Conservation (phyloP, 2,113 vertebrate species). For the Myiozetetes cayanensis region DNA sequence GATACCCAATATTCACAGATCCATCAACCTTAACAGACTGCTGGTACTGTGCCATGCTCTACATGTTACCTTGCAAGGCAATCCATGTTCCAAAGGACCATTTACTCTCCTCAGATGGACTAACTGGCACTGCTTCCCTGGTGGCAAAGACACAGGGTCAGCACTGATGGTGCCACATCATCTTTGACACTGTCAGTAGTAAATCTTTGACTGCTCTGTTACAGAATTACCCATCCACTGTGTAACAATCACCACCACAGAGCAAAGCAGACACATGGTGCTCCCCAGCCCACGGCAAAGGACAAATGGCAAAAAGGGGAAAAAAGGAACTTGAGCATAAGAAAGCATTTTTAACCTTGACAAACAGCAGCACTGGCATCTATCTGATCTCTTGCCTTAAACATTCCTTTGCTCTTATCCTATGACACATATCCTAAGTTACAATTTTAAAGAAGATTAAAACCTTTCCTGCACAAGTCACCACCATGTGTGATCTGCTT, state of each 20-base stretch:
- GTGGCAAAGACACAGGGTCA: neutral
- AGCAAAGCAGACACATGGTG: neutral
- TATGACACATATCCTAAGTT: neutral
- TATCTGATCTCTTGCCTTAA: neutral
- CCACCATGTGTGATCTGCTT: neutral
- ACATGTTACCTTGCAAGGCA: rapidly evolving
- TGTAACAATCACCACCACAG: neutral
- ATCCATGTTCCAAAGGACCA: neutral
- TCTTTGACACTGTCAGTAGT: neutral
- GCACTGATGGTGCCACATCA: neutral
- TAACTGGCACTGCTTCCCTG: neutral
- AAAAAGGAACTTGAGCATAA: neutral
- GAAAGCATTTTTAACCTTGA: neutral
- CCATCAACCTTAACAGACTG: neutral
- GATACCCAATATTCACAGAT: neutral
- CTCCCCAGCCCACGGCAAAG: neutral
- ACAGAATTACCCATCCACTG: neutral
- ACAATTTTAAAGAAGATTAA: neutral
- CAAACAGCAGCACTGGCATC: neutral
- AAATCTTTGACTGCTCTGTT: neutral
- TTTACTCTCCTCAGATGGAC: neutral
- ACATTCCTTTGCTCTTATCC: neutral
- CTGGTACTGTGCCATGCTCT: neutral
- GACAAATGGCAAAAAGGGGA: neutral
- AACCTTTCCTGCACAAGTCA: neutral